Evolutionary conservation across 2,113 vertebrate genomes (phyloP), one percentile per base, ranked within the genome.

Genomic region (Rhagologus leucostigma): DNA sequence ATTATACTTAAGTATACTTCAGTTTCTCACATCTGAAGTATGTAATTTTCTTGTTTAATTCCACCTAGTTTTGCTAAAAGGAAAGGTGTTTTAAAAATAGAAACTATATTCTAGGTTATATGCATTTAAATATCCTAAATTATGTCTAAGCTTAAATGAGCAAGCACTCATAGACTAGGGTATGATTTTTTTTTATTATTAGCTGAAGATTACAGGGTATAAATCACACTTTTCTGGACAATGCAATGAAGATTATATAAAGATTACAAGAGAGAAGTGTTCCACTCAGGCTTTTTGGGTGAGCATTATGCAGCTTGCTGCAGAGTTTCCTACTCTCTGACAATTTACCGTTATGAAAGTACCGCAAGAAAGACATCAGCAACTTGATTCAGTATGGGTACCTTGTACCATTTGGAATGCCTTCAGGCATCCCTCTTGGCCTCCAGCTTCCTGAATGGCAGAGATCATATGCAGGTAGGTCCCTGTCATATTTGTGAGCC

Each of bases 1-100:
- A 97, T 97, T 94, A 77, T 94, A 87, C 92, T 96, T 89, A 86
- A 95, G 46, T 80, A 57, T 82, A 42, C 63, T 94, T 21, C 39
- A 89, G 67, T 96, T 97, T 97, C 81, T 96, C 90, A 85, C 91
- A 93, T 96, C 73, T 27, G 9, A 92, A 97, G 92, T 87, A 84
- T 92, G 33, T 27, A 83, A 82, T 93, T 86, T 96, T 96, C 93
- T 69, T 90, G 39, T 95, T 97, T 96, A 71, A 85, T 81, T 88
- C 39, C 59, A 83, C 84, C 30, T 90, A 82, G 70, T 89, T 94
- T 84, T 84, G 47, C 46, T 69, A 74, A 90, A 95, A 94, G 55
- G 35, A 57, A 62, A 74, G 5, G 1, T 50, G 4, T 74, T 77
- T 63, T 69, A 55, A 85, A 73, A 71, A 44, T 46, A 68, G 21